These are phyloP conservation scores for Notechis scutatus DNA, from an alignment of 2,113 vertebrate genomes.

Conservation along the genomic window DNA sequence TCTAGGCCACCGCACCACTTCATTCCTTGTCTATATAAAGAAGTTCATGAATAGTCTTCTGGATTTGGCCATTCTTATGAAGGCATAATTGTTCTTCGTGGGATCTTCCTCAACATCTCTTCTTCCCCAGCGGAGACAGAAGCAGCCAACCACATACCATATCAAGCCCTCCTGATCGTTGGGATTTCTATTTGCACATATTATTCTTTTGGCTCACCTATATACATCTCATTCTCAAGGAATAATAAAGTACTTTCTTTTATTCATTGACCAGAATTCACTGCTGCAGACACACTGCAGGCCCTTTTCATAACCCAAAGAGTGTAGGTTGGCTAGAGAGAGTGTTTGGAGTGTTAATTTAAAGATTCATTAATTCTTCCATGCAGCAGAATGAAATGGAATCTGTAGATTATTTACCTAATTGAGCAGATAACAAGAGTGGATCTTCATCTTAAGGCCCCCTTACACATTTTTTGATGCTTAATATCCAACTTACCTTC, in stretches of 20 bases:
- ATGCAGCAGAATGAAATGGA: neutral
- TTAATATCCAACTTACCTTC: neutral
- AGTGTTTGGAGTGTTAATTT: neutral
- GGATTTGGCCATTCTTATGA: neutral
- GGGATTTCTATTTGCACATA: too few species aligned
- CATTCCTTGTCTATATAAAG: neutral
- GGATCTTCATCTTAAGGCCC: too few species aligned
- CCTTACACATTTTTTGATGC: neutral
- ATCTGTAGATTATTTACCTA: neutral
- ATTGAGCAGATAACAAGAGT: neutral
- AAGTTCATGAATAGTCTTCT: neutral
- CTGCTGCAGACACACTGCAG: neutral
- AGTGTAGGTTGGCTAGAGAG: neutral
- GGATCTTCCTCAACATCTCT: neutral
- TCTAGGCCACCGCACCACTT: too few species aligned
- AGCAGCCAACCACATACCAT: neutral
- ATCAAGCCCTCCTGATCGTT: neutral
- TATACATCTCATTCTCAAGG: too few species aligned
- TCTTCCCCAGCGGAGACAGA: neutral
- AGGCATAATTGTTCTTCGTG: neutral
- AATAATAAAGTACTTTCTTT: too few species aligned
- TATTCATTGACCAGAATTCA: neutral
- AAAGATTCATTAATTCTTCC: neutral
- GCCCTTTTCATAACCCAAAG: neutral
- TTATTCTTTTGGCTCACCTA: too few species aligned